These are phyloP conservation scores for Altica lythri DNA, from an alignment of 2,888 invertebrate species.

Conservation along the genomic window DNA sequence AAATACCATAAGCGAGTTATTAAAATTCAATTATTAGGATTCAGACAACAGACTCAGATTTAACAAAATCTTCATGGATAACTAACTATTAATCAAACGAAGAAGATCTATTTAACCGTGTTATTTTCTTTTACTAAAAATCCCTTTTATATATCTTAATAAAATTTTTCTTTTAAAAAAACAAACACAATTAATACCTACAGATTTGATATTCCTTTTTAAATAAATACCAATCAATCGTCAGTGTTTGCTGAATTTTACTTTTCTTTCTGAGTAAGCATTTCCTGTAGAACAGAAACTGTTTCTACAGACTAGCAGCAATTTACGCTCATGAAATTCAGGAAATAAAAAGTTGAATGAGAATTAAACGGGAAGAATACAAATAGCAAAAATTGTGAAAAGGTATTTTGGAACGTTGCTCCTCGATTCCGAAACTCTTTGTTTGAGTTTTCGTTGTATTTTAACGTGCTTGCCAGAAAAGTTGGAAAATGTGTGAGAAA, in stretches of 20 bases:
- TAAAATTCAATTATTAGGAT: no score
- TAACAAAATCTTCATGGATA: no score
- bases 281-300: conserved; percentile 1
- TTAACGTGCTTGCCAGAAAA: conserved; percentile 1
- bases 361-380: conserved; percentile 13
- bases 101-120: no score
- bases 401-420: conserved; percentile 7
- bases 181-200: no score
- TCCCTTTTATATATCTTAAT: no score
- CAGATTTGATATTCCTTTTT: no score
- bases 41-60: no score
- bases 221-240: conserved; percentile 23
- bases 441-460: conserved; percentile 3
- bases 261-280: background rate
- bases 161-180: no score
- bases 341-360: conserved; percentile 14
- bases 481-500: conserved; percentile 1
- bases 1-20: no score
- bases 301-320: background rate
- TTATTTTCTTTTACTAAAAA: no score
- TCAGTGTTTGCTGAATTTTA: conserved; percentile 9
- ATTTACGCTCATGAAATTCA: conserved; percentile 11
- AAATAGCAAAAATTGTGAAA: conserved; percentile 8
- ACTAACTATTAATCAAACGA: no score
- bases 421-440: background rate